These are phyloP conservation scores for Galemys pyrenaicus DNA, from an alignment of 2,113 vertebrate species.

Conservation along the genomic window DNA sequence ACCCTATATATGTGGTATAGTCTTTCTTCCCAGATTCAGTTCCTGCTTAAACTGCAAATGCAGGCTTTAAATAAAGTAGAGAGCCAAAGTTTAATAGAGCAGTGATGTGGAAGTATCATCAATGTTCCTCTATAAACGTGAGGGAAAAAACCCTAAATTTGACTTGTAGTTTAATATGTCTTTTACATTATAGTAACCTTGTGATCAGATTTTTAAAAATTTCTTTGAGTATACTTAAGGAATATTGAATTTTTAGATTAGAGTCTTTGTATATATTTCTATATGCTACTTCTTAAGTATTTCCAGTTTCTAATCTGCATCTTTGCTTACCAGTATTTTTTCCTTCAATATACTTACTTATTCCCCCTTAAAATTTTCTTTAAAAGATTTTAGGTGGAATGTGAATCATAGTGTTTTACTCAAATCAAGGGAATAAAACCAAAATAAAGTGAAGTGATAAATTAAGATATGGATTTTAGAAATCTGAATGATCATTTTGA, in stretches of 20 bases:
- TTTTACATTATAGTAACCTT: neutral
- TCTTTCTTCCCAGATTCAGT: neutral
- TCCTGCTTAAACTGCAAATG: neutral
- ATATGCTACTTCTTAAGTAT: neutral
- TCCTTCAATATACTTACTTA: neutral
- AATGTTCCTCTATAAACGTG: neutral
- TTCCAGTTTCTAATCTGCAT: neutral
- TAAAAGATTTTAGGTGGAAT: neutral
- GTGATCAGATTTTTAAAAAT: neutral
- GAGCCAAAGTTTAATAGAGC: neutral
- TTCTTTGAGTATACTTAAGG: neutral
- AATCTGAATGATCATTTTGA: constrained; percentile 32
- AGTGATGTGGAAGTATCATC: neutral
- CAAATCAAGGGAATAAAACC: neutral
- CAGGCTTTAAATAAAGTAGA: neutral
- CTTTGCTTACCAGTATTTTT: constrained; percentile 13
- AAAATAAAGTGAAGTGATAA: constrained; percentile 18
- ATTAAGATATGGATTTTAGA: constrained; percentile 55
- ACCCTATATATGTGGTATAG: neutral
- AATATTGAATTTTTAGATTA: constrained; percentile 11
- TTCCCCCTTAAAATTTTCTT: neutral
- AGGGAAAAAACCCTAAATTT: constrained; percentile 5
- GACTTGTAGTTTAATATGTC: neutral
- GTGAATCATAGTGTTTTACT: neutral
- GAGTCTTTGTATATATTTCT: neutral